Base-by-base conservation (phyloP, 2,888 invertebrate genomes). In the Drosophila melanosoma region DNA sequence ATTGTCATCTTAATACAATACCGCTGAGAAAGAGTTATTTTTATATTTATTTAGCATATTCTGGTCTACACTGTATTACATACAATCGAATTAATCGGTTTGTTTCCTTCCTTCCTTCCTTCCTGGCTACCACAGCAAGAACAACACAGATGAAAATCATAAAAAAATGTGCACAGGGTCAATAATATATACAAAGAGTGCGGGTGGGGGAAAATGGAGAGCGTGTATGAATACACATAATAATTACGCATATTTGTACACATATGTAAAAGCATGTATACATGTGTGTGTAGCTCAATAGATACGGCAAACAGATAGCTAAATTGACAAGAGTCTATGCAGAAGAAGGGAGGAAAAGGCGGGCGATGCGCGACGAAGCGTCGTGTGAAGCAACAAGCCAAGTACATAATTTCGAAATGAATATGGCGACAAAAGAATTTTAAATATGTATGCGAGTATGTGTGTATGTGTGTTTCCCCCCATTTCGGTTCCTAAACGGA, bases 351-450 rank as follows among this genome's bases (percentile, higher is more conserved):
- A 29, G 65, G 26, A 17, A 29, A 7, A 33, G 48, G 29, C 56
- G 69, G 59, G 42, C 71, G 63, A 79, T 67, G 81, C 76, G 81
- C 76, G 74, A 69, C 79, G 76, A 48, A 81, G 81, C 81, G 81
- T 78, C 86, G 83, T 83, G 87, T 83, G 84, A 87, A 85, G 84
- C 87, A 85, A 85, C 80, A 85, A 87, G 82, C 82, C 82, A 86
- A 87, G 87, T 78, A 82, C 83, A 87, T 79, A 65, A 86, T 86
- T 86, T 86, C 83, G 81, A 86, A 87, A 86, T 83, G 75, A 86
- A 78, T 76, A 83, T 88, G 83, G 82, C 83, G 86, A 87, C 88
- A 82, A 82, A 87, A 86, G 80, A 87, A 88, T 88, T 82, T 85
- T 70, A 77, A 85, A 84, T 83, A 85, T 83, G 84, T 81, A 64